Evolutionary conservation across 1,140 invertebrate genomes (phyloP).

Genomic region (Cyclina sinensis): DNA sequence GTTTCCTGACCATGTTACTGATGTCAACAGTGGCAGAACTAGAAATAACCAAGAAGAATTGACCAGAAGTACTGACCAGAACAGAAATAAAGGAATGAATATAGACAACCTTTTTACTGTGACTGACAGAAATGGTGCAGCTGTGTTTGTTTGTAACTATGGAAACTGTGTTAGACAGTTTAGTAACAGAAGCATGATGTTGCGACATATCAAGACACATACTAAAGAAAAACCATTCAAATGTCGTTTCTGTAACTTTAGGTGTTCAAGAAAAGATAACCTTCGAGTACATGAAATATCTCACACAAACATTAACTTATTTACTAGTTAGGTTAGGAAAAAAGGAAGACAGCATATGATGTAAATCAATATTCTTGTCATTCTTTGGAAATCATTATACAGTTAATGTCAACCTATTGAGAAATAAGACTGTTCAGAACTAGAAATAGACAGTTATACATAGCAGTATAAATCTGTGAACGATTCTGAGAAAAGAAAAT

Average conservation of each 20-base stretch:
- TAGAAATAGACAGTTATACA: too few relatives aligned
- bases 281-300: not conserved
- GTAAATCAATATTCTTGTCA: too few relatives aligned
- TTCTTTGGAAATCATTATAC: too few relatives aligned
- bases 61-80: not conserved
- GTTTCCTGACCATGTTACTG: not conserved
- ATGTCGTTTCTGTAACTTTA: constrained; percentile 64
- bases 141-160: not conserved
- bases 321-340: too few relatives aligned
- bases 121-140: not conserved
- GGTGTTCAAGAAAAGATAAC: constrained; percentile 38
- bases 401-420: too few relatives aligned
- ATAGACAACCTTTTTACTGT: too few relatives aligned
- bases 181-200: constrained; percentile 86
- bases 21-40: not conserved
- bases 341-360: too few relatives aligned
- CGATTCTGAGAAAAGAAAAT: too few relatives aligned
- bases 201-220: constrained; percentile 97
- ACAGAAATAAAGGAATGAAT: too few relatives aligned
- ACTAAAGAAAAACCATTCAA: constrained; percentile 72
- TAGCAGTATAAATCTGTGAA: too few relatives aligned
- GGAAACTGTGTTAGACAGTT: not conserved
- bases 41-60: not conserved
- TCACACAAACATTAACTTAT: not conserved
- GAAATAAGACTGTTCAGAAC: too few relatives aligned